These are phyloP conservation scores for Anoura caudifer DNA, from an alignment of 2,113 vertebrate genomes.

Conservation along the genomic window DNA sequence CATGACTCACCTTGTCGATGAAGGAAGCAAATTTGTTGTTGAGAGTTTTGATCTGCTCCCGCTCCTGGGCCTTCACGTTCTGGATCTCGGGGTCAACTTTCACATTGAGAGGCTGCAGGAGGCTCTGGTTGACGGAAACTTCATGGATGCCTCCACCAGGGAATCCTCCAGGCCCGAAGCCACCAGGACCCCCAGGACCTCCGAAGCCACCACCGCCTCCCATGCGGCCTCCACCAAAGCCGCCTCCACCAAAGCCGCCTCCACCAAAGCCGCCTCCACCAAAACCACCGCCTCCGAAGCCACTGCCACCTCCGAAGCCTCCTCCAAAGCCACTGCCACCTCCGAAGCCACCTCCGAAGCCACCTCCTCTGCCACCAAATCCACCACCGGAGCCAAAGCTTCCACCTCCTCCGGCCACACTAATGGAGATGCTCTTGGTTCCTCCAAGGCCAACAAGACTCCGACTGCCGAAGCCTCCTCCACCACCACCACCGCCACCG, in stretches of 20 bases:
- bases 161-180: slow-evolving; percentile 54
- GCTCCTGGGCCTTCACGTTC: slow-evolving; percentile 63
- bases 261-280: slow-evolving; percentile 46
- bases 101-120: slow-evolving; percentile 87
- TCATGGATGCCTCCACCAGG: slow-evolving; percentile 70
- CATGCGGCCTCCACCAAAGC: slow-evolving; percentile 57
- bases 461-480: slow-evolving; percentile 52
- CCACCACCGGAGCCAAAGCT: slow-evolving; percentile 37
- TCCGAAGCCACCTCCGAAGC: slow-evolving; percentile 43
- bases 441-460: slow-evolving; percentile 68
- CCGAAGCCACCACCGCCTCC: slow-evolving; percentile 49
- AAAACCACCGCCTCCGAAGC: not conserved
- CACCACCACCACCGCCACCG: not conserved
- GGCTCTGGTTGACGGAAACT: slow-evolving; percentile 83
- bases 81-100: slow-evolving; percentile 81
- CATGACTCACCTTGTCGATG: slow-evolving; percentile 68
- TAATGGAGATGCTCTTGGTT: slow-evolving; percentile 67
- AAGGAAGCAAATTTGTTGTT: slow-evolving; percentile 76
- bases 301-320: not conserved
- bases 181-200: slow-evolving; percentile 54
- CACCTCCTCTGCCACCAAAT: slow-evolving; percentile 56
- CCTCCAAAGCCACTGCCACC: not conserved
- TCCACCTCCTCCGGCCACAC: slow-evolving; percentile 58
- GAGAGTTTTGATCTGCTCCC: slow-evolving; percentile 73
- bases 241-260: not conserved